Conservation (phyloP, 2,113 vertebrate species). For the Tursiops truncatus region DNA sequence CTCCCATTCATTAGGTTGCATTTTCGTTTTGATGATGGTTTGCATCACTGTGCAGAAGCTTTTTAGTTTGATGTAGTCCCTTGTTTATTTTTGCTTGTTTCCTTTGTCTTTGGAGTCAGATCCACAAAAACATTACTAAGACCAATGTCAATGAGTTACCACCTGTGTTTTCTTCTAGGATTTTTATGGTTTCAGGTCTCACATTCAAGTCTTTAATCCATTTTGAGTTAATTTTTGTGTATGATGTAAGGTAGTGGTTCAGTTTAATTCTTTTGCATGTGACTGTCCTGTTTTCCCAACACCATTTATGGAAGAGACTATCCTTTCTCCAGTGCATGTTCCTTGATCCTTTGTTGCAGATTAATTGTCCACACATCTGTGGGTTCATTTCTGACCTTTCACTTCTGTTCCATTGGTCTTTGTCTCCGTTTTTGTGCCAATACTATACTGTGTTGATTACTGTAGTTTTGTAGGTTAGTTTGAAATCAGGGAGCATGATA, state of each 20-base stretch:
- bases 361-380: background rate
- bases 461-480: background rate
- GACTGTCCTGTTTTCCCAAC: background rate
- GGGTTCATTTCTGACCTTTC: background rate
- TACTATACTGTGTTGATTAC: background rate
- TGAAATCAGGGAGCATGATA: background rate
- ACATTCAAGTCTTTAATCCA: background rate
- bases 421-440: background rate
- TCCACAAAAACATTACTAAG: background rate
- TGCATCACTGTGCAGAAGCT: background rate
- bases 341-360: background rate
- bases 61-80: background rate
- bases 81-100: background rate
- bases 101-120: background rate
- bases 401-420: background rate
- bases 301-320: background rate
- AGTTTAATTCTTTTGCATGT: background rate
- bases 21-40: background rate
- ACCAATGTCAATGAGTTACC: background rate
- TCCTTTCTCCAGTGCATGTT: background rate
- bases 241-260: background rate
- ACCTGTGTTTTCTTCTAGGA: background rate
- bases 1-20: background rate
- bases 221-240: background rate
- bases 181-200: background rate